Evolutionary conservation across 2,888 invertebrate genomes (phyloP), one percentile per base, ranked within the genome.

Genomic region (Cantharis lateralis): DNA sequence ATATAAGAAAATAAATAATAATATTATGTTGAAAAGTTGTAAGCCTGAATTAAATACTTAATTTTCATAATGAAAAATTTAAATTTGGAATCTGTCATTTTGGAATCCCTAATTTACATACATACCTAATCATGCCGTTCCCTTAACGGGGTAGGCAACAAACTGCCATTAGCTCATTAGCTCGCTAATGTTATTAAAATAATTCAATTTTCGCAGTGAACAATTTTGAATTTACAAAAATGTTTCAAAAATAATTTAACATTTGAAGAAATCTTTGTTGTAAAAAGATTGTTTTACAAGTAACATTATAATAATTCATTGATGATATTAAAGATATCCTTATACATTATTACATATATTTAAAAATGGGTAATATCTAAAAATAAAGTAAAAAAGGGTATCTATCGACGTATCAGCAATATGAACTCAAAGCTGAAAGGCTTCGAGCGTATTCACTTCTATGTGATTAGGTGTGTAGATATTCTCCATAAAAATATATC

Each of bases 391-490:
- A 74, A 75, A 74, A 74, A 77, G 72, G 73, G 74, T 74, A 77
- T 74, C 74, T 77, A 77, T 77, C 77, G 74, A 77, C 77, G 74
- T 72, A 77, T 74, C 74, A 72, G 71, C 77, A 72, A 75, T 75
- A 77, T 77, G 74, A 74, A 74, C 77, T 71, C 74, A 77, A 77
- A 77, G 72, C 77, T 75, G 74, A 77, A 77, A 77, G 74, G 77
- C 77, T 77, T 75, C 72, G 66, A 70, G 78, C 75, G 72, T 70
- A 78, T 78, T 78, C 78, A 75, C 75, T 78, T 78, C 73, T 75
- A 75, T 75, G 62, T 75, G 78, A 78, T 78, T 78, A 78, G 78
- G 78, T 77, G 75, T 75, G 78, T 72, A 78, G 78, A 78, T 78
- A 75, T 75, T 63, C 70, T 20, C 78, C 75, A 78, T 78, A 78